Evolutionary conservation across 2,888 invertebrate species (phyloP), one percentile per base, ranked within the genome.

Genomic region (Agrochola lychnidis): DNA sequence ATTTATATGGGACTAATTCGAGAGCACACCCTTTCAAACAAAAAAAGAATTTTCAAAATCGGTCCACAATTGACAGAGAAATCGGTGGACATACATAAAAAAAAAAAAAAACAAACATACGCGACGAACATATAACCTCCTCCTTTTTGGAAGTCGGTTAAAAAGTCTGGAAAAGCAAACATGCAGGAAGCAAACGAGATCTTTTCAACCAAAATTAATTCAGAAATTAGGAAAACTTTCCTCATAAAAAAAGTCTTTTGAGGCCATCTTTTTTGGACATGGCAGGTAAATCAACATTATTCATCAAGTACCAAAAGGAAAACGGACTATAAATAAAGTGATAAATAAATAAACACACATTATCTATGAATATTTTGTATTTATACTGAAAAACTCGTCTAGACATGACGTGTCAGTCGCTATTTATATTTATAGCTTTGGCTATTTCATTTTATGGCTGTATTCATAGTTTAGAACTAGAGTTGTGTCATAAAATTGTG

Each of bases 351-450:
- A 42, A 59, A 73, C n/a, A 48, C 40, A n/a, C 16, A 19, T 25
- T 10, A 6, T 56, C 67, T 45, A 71, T 64, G 85, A 82, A 85
- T 85, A 71, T 71, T 62, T 82, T 63, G 40, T 76, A 25, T 16
- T 40, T 64, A 1, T 6, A 71, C n/a, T 57, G 42, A 78, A 73
- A 71, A 78, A 25, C 64, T 62, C 19, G 85, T 85, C 83, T 85
- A 85, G 83, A 83, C 83, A 30, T 73, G 36, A 36, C 36, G 42
- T 70, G 53, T 69, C 53, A 72, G 25, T 68, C 53, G 16, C 62
- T 0, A 82, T 83, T 69, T 73, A 64, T 82, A 82, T 82, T 85
- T 82, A 78, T 85, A 57, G 61, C 30, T n/a, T 12, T 59, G 30
- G 7, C 19, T n/a, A 22, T 45, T 36, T 25, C 22, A 14, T 70